Percentiles rank a stretch among this genome's conserved stretches.
Evolutionary conservation across 2,113 vertebrate species (phyloP).

Genomic region (Nannobrachium achirus): DNA sequence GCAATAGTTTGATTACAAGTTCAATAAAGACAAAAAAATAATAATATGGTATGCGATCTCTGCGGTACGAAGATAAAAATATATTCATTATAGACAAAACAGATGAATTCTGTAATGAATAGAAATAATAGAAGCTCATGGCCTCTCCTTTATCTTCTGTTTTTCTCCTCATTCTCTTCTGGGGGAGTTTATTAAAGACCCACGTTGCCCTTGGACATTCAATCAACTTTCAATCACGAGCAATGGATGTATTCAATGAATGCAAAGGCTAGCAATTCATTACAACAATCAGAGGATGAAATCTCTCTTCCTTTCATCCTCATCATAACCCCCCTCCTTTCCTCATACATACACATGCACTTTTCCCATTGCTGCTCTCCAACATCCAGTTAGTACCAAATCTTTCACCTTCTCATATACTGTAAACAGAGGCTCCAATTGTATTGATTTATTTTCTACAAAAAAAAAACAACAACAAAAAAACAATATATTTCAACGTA

Average conservation of each 20-base stretch:
- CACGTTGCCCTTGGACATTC: slow-evolving; percentile 65
- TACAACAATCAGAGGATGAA: slow-evolving; percentile 60
- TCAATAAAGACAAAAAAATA: slow-evolving; percentile 20
- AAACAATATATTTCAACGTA: neutral
- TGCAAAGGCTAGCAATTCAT: slow-evolving; percentile 71
- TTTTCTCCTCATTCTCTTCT: slow-evolving; percentile 55
- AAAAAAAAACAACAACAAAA: too few species aligned
- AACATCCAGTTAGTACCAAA: slow-evolving; percentile 13
- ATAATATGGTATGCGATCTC: slow-evolving; percentile 1
- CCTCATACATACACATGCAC: neutral
- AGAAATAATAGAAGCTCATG: slow-evolving; percentile 51
- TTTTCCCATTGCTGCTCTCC: neutral
- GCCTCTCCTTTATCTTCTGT: slow-evolving; percentile 53
- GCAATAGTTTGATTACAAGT: slow-evolving; percentile 33
- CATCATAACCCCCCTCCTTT: slow-evolving; percentile 14
- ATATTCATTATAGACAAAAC: slow-evolving; percentile 23
- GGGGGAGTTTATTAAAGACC: slow-evolving; percentile 64
- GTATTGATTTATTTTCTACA: too few species aligned
- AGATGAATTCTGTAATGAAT: slow-evolving; percentile 44
- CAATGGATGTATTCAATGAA: slow-evolving; percentile 65
- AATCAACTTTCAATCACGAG: slow-evolving; percentile 62
- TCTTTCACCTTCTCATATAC: neutral
- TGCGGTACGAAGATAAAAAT: neutral
- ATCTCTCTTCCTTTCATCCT: neutral
- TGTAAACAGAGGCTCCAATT: too few species aligned